Evolutionary conservation across 2,797 vertebrate species (phyloP).

Genomic region (Allobates femoralis): DNA sequence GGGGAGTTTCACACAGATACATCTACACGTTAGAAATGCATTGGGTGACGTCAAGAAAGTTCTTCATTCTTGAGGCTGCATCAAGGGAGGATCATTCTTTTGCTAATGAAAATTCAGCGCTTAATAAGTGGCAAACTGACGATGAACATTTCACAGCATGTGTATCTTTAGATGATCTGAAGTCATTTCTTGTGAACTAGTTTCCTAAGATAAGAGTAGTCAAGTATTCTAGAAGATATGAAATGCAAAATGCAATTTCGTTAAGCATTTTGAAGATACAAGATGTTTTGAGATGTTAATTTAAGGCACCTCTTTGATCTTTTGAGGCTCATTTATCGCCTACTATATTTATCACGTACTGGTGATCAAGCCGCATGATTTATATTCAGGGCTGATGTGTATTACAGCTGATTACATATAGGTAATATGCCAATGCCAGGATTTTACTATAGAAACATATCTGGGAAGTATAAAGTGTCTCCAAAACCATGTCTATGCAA

Average conservation of each 20-base stretch:
- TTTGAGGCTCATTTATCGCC: not conserved
- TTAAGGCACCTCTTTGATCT: not conserved
- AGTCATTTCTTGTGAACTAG: not conserved
- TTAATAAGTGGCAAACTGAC: conserved; percentile 7
- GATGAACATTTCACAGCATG: conserved; percentile 6
- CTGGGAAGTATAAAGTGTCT: no score
- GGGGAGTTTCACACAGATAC: conserved; percentile 36
- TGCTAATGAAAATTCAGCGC: conserved; percentile 43
- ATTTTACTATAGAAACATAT: no score
- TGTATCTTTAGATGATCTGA: not conserved
- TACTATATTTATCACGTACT: not conserved
- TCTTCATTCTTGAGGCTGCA: conserved; percentile 37
- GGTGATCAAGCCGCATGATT: no score
- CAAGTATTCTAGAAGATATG: not conserved
- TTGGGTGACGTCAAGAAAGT: conserved; percentile 45
- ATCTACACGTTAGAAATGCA: conserved; percentile 27
- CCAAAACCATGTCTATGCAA: no score
- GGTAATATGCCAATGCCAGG: no score
- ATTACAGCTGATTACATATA: no score
- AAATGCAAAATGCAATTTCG: not conserved
- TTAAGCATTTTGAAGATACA: not conserved
- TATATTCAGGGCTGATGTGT: no score
- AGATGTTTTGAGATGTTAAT: not conserved
- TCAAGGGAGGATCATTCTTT: conserved; percentile 50
- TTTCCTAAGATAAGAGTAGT: not conserved